phyloP scores from a whole-genome alignment of 1,140 invertebrate species.

The Drosophila biarmipes region DNA sequence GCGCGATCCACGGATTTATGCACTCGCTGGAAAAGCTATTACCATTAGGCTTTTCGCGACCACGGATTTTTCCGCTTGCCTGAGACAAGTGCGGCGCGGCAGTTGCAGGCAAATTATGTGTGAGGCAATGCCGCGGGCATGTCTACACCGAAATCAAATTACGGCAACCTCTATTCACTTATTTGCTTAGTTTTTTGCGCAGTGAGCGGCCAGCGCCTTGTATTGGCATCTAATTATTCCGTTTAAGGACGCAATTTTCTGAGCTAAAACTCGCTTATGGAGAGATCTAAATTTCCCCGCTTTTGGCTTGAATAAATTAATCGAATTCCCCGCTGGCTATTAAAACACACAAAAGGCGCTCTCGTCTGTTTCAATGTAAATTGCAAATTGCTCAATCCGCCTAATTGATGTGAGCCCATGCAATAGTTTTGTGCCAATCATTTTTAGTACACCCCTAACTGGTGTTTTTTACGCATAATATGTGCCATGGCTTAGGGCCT shows the following conservation, averaged over 20 bases:
- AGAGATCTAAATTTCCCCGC: not conserved
- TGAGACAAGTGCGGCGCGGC: conserved; percentile 31
- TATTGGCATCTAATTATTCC: conserved; percentile 2
- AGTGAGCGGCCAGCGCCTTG: not conserved
- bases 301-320: not conserved
- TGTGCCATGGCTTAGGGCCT: no score
- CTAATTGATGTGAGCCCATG: no score
- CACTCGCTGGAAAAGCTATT: conserved; percentile 1
- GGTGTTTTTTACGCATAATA: no score
- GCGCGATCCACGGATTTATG: conserved; percentile 23
- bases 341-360: not conserved
- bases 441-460: no score
- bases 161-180: conserved; percentile 3
- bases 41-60: conserved; percentile 14
- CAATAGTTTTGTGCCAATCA: no score
- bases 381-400: no score
- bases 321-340: not conserved
- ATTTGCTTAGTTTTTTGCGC: not conserved
- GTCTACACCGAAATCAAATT: conserved; percentile 16
- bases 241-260: not conserved
- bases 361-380: no score
- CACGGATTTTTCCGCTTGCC: conserved; percentile 19
- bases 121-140: conserved; percentile 9
- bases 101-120: conserved; percentile 27
- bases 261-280: not conserved